Conservation (phyloP, 2,888 invertebrate species). For the Tillus elongatus region DNA sequence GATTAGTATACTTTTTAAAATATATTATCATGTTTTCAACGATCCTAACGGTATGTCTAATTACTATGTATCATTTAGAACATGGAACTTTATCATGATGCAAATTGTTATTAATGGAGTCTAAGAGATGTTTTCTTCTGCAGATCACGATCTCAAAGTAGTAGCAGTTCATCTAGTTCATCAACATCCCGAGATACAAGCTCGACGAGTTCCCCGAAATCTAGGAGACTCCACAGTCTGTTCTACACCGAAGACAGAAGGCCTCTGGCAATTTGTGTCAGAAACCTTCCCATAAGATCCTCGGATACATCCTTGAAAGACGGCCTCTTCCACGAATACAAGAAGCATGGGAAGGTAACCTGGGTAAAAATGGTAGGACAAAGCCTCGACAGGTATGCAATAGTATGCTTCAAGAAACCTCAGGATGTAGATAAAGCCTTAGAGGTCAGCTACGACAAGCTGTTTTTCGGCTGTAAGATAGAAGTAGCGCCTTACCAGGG, state of each 20-base stretch:
- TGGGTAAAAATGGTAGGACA: conserved; percentile 85
- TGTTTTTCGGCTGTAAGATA: conserved; percentile 95
- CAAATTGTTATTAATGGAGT: too few relatives aligned
- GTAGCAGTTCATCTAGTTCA: conserved; percentile 51
- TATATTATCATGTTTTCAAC: too few relatives aligned
- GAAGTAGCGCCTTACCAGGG: conserved; percentile 62
- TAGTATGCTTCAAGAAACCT: conserved; percentile 93
- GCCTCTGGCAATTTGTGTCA: conserved; percentile 82
- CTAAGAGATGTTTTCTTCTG: too few relatives aligned
- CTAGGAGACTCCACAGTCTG: conserved; percentile 40
- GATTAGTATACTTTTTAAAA: too few relatives aligned
- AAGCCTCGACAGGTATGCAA: conserved; percentile 83
- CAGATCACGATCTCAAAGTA: conserved; percentile 45
- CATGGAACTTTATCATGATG: too few relatives aligned
- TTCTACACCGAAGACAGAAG: conserved; percentile 56
- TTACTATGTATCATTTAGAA: too few relatives aligned
- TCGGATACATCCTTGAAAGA: conserved; percentile 93
- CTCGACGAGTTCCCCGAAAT: conserved; percentile 51
- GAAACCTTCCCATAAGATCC: conserved; percentile 81
- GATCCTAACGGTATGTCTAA: too few relatives aligned
- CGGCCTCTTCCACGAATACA: conserved; percentile 96
- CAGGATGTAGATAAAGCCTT: conserved; percentile 95
- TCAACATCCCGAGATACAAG: conserved; percentile 54
- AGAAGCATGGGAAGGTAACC: conserved; percentile 95
- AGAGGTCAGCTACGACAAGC: conserved; percentile 88